Evolutionary conservation across 2,113 vertebrate genomes (phyloP).

Genomic region (Sula dactylatra): DNA sequence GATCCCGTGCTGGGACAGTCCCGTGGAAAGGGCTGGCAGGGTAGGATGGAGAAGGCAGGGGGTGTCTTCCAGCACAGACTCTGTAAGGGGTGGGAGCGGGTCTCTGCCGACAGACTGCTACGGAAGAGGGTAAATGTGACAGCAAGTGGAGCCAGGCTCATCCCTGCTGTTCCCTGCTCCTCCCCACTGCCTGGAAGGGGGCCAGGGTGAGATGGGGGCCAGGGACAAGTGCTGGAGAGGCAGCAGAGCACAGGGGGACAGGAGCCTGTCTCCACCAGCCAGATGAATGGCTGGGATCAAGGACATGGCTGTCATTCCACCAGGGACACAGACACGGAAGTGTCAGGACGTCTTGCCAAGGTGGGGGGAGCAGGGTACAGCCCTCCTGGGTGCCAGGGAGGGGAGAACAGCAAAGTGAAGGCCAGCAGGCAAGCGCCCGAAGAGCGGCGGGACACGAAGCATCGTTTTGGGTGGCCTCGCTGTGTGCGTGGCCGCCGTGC

Average conservation of each 20-base stretch:
- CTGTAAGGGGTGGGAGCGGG: not conserved
- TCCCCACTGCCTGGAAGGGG: not conserved
- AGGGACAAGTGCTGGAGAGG: not conserved
- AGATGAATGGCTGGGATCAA: not conserved
- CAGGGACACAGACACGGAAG: not conserved
- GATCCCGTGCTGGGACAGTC: not conserved
- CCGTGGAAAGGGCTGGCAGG: not conserved
- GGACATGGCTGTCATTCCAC: not conserved
- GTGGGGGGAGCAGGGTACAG: not conserved
- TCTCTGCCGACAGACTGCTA: not conserved
- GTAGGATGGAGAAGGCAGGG: not conserved
- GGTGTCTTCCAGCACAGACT: not conserved
- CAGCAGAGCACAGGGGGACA: accelerated
- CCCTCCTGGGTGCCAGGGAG: not conserved
- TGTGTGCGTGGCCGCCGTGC: slow-evolving; percentile 4
- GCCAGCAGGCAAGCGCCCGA: accelerated
- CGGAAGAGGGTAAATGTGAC: not conserved
- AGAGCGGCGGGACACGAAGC: accelerated
- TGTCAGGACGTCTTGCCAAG: accelerated
- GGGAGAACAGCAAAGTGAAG: not conserved
- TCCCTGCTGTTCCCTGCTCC: not conserved
- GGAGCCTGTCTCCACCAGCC: not conserved
- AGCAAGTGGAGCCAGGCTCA: not conserved
- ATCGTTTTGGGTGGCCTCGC: not conserved
- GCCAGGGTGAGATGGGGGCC: not conserved